Evolutionary conservation across 2,113 vertebrate species (phyloP), one percentile per base, ranked within the genome.

Genomic region (Nymphicus hollandicus): DNA sequence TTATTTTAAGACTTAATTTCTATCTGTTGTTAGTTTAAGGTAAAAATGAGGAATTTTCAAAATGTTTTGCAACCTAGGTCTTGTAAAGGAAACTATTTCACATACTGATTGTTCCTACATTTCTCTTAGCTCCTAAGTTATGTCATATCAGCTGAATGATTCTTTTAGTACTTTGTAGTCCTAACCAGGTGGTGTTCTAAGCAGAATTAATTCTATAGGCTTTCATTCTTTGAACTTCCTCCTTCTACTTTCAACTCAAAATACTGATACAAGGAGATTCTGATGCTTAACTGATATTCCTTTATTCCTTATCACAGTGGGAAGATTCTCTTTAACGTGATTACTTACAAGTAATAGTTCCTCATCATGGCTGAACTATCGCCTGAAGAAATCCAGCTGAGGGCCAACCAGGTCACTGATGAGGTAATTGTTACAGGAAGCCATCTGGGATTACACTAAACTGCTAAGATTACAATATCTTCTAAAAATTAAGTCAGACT

Each of bases 401-500:
- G 96, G 91, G 99, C 99, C 95, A 98, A 99, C 97, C 98, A 99
- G 93, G 97, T 99, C 97, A 99, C 99, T 4, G 99, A 99, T 97
- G 99, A 99, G 98, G 99, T 99, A 98, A 97, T 47, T 86, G 9
- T 47, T 92, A 81, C 10, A 69, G 58, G 17, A 89, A 33, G 31
- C 31, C 33, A 35, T 27, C 10, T 71, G 53, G 53, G 47, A 60
- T 92, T 68, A 76, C 15, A 69, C 9, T 73, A 52, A 31, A 9
- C 46, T 76, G 11, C 63, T 11, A 37, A 76, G 52, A 81, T 68
- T 37, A 61, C 9, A 69, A 0, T 71, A 27, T 65, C 7, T 46
- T 49, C n/a, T 47, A 43, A 86, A 87, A 79, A 47, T 53, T 53
- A 52, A 76, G 17, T 13, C 13, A 33, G 12, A 58, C 16, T 41